A percentile compares a stretch with the other conserved stretches of the same genome.
phyloP scores from a whole-genome alignment of 1,140 invertebrate species.

The Pristionchus pacificus region DNA sequence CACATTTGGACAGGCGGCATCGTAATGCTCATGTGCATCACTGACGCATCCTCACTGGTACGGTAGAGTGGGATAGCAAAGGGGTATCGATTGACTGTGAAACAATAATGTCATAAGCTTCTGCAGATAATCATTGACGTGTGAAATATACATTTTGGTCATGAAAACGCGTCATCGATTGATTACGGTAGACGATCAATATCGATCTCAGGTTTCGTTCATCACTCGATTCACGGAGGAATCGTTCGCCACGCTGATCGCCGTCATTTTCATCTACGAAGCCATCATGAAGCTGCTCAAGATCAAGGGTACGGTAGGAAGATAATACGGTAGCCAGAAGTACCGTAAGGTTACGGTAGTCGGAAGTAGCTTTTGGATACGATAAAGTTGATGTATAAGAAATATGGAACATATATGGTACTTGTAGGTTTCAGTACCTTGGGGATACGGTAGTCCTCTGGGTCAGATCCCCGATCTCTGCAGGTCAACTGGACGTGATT shows the following conservation, averaged over 20 bases:
- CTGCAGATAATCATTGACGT: no score
- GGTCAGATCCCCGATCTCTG: no score
- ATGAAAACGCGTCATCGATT: no score
- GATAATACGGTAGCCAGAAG: no score
- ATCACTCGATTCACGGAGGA: constrained; percentile 99
- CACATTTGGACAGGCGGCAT: constrained; percentile 88
- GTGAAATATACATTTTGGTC: no score
- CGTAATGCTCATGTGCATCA: constrained; percentile 80
- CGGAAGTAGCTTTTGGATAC: no score
- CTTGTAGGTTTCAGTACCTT: no score
- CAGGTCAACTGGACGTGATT: constrained; percentile 32
- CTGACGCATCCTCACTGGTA: constrained; percentile 84
- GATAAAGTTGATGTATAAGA: no score
- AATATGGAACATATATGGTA: no score
- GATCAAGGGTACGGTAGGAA: constrained; percentile 41
- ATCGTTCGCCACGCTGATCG: constrained; percentile 95
- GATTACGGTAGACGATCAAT: neutral
- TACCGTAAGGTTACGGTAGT: no score
- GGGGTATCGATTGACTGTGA: neutral
- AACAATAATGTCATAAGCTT: no score
- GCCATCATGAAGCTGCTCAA: constrained; percentile 66
- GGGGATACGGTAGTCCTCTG: no score
- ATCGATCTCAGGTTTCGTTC: constrained; percentile 72
- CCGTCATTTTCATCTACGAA: constrained; percentile 98
- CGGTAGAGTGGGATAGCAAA: neutral